A percentile compares a stretch with the other conserved stretches of the same genome.
Conservation (phyloP, 2,797 vertebrate species). For the Tenualosa thibaudeaui region DNA sequence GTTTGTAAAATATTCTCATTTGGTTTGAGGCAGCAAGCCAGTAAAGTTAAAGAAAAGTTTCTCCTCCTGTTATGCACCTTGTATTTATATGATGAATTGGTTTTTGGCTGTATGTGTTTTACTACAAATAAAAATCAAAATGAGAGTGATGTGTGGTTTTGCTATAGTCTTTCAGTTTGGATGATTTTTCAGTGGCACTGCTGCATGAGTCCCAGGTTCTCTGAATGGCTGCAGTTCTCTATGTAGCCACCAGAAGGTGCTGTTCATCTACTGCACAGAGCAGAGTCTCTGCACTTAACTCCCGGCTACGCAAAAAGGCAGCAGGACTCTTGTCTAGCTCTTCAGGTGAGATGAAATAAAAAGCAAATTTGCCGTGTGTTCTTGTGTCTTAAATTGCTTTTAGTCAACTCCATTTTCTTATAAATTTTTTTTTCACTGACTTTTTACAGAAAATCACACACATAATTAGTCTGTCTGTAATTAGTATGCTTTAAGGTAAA, state of each 20-base stretch:
- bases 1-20: background rate
- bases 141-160: background rate
- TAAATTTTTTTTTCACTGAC: background rate
- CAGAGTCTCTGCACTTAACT: background rate
- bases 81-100: conserved; percentile 40
- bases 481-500: background rate
- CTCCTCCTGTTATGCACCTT: conserved; percentile 22
- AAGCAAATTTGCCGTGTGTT: background rate
- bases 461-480: background rate
- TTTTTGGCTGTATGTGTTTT: conserved; percentile 39
- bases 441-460: background rate
- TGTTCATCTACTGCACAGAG: background rate
- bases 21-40: background rate
- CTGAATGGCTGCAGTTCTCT: background rate
- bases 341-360: background rate
- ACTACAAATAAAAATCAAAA: conserved; percentile 33
- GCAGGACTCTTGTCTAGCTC: background rate
- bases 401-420: background rate
- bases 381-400: background rate
- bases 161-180: background rate
- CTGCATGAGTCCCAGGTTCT: background rate
- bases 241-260: background rate
- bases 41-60: background rate
- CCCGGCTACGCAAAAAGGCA: background rate
- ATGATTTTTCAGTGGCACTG: background rate